Base-by-base conservation (phyloP, 1,140 invertebrate genomes). In the Campodea augens region DNA sequence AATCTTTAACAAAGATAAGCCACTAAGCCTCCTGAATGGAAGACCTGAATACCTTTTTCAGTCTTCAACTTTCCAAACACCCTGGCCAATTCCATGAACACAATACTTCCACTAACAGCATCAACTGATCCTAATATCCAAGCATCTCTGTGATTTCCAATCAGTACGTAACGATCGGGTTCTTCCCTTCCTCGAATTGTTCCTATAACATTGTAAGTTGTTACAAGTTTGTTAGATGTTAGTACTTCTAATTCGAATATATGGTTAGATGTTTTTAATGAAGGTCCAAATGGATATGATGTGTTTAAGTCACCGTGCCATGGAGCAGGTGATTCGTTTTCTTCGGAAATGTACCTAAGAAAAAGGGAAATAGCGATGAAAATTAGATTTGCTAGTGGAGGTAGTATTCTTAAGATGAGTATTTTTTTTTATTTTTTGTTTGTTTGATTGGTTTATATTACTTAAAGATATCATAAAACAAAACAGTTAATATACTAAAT, bases 61-160 rank as follows among this genome's bases (percentile, higher is more conserved):
- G n/a, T n/a, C 5, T 21, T 24, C 4, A 41, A 22, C 22, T 4
- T n/a, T 20, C 59, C 65, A 52, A 74, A 64, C 10, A 64, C 61
- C 10, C 66, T 50, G 3, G 62, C 61, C 3, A 74, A 47, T 56
- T 74, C 72, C 13, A 69, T 55, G 36, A 73, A 47, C 3, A 60
- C 57, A 4, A 69, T 69, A 7, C 68, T 68, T 2, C 69, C 68
- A 43, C 54, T 54, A 5, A 61, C 51, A 7, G 70, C 68, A 54
- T 75, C 72, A 25, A 71, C 51, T 18, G 69, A 60, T 12, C 69
- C 70, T 51, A 65, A 67, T 5, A 61, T 63, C 70, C 70, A 74
- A 20, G 72, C 62, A 58, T 75, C 72, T 47, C 69, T 57, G 49
- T 75, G 73, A 49, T 69, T 70, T 4, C 73, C 72, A 13, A 75